A percentile compares a stretch with the other conserved stretches of the same genome.
Evolutionary conservation across 2,888 invertebrate species (phyloP).

Genomic region (Diarsia brunnea): DNA sequence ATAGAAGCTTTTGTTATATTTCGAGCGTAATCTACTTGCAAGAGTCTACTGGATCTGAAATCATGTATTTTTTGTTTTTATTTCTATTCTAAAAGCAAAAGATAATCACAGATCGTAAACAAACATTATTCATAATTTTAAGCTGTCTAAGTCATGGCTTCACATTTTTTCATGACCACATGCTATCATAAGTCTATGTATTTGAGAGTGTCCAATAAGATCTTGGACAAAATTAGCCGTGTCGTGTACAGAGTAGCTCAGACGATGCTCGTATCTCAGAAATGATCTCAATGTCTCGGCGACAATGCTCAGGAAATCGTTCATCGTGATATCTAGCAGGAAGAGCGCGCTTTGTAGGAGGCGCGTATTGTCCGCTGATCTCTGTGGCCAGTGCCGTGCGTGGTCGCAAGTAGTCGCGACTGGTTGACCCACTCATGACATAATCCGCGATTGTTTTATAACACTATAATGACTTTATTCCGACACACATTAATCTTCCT

Average conservation of each 20-base stretch:
- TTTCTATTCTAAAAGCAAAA: no score
- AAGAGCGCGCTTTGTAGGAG: conserved; percentile 78
- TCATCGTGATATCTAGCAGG: conserved; percentile 84
- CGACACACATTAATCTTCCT: conserved; percentile 39
- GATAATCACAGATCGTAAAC: no score
- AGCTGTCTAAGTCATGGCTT: no score
- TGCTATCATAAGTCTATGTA: neutral
- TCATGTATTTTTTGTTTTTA: no score
- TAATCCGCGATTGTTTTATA: conserved; percentile 34
- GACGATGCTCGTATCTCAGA: conserved; percentile 60
- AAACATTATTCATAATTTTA: no score
- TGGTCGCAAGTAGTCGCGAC: conserved; percentile 36
- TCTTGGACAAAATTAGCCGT: neutral
- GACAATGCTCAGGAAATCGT: conserved; percentile 84
- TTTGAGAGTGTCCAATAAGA: neutral
- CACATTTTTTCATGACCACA: no score
- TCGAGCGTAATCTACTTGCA: no score
- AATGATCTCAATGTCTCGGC: conserved; percentile 65
- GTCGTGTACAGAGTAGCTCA: conserved; percentile 31
- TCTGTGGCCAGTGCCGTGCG: conserved; percentile 24
- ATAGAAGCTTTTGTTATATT: neutral
- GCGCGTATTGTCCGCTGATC: conserved; percentile 63
- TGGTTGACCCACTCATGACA: conserved; percentile 31
- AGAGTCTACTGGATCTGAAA: no score
- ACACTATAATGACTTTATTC: conserved; percentile 40